Evolutionary conservation across 2,797 vertebrate species (phyloP).

Genomic region (Catostomus latipinnis): DNA sequence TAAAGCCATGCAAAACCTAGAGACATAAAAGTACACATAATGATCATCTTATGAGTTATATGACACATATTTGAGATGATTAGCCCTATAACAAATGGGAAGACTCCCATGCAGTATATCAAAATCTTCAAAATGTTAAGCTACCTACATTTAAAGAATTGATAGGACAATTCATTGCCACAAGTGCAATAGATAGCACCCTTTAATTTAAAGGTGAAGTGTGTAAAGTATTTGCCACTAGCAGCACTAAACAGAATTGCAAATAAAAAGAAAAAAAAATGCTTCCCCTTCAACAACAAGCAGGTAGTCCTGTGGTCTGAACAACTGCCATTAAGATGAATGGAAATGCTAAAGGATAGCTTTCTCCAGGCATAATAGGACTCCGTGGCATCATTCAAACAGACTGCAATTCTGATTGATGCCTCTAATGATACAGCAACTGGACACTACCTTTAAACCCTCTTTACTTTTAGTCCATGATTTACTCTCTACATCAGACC

Average conservation of each 20-base stretch:
- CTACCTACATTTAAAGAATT: neutral
- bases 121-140: neutral
- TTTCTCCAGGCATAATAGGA: no score
- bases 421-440: neutral
- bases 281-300: no score
- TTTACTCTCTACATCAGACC: neutral
- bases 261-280: no score
- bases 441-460: neutral
- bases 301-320: no score
- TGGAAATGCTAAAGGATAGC: no score
- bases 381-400: no score
- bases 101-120: neutral
- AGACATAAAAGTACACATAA: constrained; percentile 11
- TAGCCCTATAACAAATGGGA: constrained; percentile 22
- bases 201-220: neutral
- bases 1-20: constrained; percentile 43
- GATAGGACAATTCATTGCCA: neutral
- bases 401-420: no score
- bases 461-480: neutral
- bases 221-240: neutral
- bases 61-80: constrained; percentile 8
- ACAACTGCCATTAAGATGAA: no score
- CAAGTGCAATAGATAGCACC: constrained; percentile 14
- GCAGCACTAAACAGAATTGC: neutral
- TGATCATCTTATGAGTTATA: constrained; percentile 22